phyloP scores from a whole-genome alignment of 2,888 invertebrate genomes.

The Zaprionus lineosus region DNA sequence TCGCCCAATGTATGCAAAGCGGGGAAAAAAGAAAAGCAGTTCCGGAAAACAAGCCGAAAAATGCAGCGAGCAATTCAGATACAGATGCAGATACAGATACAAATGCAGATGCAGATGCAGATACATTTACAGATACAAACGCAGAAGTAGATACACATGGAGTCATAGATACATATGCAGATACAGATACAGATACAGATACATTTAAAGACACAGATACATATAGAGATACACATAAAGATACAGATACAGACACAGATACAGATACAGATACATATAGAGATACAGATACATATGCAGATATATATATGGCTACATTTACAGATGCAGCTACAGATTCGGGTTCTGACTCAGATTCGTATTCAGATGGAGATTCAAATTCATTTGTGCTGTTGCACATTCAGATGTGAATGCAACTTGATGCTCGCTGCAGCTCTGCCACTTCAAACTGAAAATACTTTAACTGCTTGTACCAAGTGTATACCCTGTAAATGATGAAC shows the following conservation, averaged over 20 bases:
- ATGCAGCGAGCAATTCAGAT: slow-evolving; percentile 40
- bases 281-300: slow-evolving; percentile 22
- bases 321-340: slow-evolving; percentile 6
- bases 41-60: slow-evolving; percentile 42
- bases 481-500: too few relatives aligned
- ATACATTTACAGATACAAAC: slow-evolving; percentile 7
- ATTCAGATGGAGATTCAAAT: slow-evolving; percentile 9
- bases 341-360: slow-evolving; percentile 6
- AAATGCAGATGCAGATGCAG: slow-evolving; percentile 4
- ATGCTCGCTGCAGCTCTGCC: background rate
- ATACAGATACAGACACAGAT: slow-evolving; percentile 4
- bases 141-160: slow-evolving; percentile 4
- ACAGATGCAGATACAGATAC: slow-evolving; percentile 17
- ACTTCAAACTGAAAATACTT: slow-evolving; percentile 49
- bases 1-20: slow-evolving; percentile 62
- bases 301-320: slow-evolving; percentile 11
- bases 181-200: slow-evolving; percentile 7
- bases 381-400: background rate
- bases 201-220: slow-evolving; percentile 7
- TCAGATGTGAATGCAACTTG: slow-evolving; percentile 9
- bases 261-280: slow-evolving; percentile 33
- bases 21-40: slow-evolving; percentile 30
- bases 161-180: slow-evolving; percentile 4
- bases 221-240: slow-evolving; percentile 2
- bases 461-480: too few relatives aligned